Evolutionary conservation across 1,140 invertebrate species (phyloP).

Genomic region (Choristoneura fumiferana): DNA sequence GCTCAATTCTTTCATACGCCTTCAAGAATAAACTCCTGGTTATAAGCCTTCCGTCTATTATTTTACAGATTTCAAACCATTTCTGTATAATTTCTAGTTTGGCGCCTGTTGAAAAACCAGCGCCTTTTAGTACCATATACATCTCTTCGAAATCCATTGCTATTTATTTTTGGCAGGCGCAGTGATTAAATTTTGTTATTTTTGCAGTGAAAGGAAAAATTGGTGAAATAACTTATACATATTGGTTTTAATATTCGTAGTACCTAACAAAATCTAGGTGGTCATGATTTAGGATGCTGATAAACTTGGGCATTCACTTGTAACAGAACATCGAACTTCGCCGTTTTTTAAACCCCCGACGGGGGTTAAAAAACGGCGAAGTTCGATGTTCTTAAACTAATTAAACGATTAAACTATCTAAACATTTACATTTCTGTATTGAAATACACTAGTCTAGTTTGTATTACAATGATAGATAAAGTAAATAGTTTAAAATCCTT

Average conservation of each 20-base stretch:
- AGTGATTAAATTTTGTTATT: background rate
- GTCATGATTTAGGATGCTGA: too few relatives aligned
- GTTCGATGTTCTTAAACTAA: too few relatives aligned
- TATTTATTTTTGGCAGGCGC: background rate
- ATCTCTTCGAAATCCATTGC: constrained; percentile 41
- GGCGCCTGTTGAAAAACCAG: constrained; percentile 21
- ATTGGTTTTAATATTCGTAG: background rate
- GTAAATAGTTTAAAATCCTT: too few relatives aligned
- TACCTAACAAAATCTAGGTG: background rate
- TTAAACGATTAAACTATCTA: too few relatives aligned
- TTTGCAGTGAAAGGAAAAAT: background rate
- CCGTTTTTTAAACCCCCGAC: too few relatives aligned
- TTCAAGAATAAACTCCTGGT: constrained; percentile 14
- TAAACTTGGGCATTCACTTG: too few relatives aligned
- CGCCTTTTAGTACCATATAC: constrained; percentile 24
- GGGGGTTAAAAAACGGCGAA: too few relatives aligned
- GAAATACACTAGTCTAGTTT: too few relatives aligned
- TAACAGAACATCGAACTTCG: too few relatives aligned
- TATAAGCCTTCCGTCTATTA: constrained; percentile 35
- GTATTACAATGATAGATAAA: too few relatives aligned
- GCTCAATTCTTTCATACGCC: constrained; percentile 28
- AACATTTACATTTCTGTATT: too few relatives aligned
- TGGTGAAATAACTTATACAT: too few relatives aligned
- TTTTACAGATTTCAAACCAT: constrained; percentile 30
- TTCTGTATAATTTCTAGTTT: constrained; percentile 26